Percentiles rank a stretch among this genome's conserved stretches.
Conservation (phyloP, 2,797 vertebrate genomes). For the Mus minutoides region DNA sequence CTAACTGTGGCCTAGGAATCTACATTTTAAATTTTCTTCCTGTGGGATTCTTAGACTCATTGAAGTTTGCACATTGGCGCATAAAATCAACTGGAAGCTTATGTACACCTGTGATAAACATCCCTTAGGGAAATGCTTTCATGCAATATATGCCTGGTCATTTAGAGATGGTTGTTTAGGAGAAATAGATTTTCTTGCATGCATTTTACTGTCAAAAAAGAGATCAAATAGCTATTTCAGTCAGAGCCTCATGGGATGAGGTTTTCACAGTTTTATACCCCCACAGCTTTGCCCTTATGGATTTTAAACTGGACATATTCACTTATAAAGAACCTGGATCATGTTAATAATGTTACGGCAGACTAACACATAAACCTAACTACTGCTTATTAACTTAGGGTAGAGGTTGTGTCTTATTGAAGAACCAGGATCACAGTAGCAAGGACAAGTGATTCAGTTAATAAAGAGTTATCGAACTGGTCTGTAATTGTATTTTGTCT, state of each 20-base stretch:
- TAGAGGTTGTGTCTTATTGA: background rate
- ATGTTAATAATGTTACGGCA: constrained; percentile 35
- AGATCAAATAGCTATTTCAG: background rate
- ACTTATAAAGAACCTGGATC: background rate
- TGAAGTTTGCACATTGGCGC: constrained; percentile 1
- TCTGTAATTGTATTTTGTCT: background rate
- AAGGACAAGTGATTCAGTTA: background rate
- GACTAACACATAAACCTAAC: background rate
- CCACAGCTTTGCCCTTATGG: background rate
- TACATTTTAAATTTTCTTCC: constrained; percentile 10
- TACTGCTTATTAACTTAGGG: constrained; percentile 14
- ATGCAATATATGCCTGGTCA: background rate
- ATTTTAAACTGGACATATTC: constrained; percentile 21
- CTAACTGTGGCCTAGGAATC: background rate
- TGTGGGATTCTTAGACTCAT: background rate
- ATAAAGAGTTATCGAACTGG: background rate
- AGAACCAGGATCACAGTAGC: background rate
- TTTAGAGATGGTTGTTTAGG: background rate
- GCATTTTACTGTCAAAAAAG: background rate
- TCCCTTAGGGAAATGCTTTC: background rate
- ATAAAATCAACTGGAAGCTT: background rate
- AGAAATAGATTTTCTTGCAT: constrained; percentile 19
- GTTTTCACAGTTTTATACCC: background rate
- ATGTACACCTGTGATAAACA: background rate
- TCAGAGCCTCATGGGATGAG: background rate